phyloP scores from a whole-genome alignment of 2,888 invertebrate species.

The Panorpa germanica region DNA sequence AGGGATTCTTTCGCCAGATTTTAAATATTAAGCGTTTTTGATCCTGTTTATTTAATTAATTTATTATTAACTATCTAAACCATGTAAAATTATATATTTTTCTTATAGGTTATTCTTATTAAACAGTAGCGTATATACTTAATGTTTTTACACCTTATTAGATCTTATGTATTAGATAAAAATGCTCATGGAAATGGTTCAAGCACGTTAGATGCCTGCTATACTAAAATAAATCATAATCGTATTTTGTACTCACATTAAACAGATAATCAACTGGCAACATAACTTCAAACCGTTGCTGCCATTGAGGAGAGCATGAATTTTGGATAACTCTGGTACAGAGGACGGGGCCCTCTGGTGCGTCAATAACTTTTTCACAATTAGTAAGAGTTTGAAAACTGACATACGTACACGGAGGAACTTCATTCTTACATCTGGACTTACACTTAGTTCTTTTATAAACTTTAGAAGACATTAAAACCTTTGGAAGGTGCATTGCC shows the following conservation, averaged over 20 bases:
- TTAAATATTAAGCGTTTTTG: constrained; percentile 37
- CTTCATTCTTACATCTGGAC: constrained; percentile 19
- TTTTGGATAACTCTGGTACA: constrained; percentile 30
- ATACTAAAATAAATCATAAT: too few relatives aligned
- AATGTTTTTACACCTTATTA: too few relatives aligned
- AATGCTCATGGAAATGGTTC: too few relatives aligned
- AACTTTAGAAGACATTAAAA: constrained; percentile 20
- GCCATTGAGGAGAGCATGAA: constrained; percentile 33
- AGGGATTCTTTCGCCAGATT: constrained; percentile 34
- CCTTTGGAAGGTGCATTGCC: constrained; percentile 32
- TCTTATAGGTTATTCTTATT: too few relatives aligned
- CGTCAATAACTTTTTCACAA: constrained; percentile 15
- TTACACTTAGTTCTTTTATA: constrained; percentile 19
- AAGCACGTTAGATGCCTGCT: too few relatives aligned
- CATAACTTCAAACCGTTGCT: constrained; percentile 28
- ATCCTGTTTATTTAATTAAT: constrained; percentile 26
- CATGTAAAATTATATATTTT: too few relatives aligned
- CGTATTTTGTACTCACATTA: constrained; percentile 26
- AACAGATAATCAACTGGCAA: constrained; percentile 27
- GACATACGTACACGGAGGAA: constrained; percentile 37
- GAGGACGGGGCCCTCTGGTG: constrained; percentile 23
- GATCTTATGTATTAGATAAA: too few relatives aligned
- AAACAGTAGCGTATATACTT: too few relatives aligned
- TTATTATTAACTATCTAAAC: not conserved
- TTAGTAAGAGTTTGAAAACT: constrained; percentile 30